phyloP scores from a whole-genome alignment of 2,888 invertebrate genomes.

The Lumbricus terrestris region DNA sequence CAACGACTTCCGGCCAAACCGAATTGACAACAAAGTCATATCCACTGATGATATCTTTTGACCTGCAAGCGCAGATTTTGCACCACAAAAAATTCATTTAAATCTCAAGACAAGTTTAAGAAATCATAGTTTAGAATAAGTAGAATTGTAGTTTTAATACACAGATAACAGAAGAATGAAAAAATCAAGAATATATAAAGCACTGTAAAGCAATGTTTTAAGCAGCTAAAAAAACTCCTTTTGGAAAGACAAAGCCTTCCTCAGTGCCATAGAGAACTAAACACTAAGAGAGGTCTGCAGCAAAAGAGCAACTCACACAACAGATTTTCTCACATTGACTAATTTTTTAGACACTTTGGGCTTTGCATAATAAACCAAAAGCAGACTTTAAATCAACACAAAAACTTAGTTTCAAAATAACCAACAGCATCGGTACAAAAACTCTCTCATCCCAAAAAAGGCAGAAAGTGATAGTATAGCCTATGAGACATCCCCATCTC shows the following conservation, averaged over 20 bases:
- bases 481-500: no score
- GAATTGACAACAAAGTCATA: slow-evolving; percentile 80
- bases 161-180: background rate
- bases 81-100: background rate
- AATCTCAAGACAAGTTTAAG: background rate
- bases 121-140: background rate
- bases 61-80: background rate
- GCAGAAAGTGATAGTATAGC: no score
- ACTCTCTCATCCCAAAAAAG: no score
- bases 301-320: background rate
- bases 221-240: background rate
- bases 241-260: background rate
- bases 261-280: background rate
- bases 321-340: background rate
- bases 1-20: slow-evolving; percentile 80
- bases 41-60: slow-evolving; percentile 62
- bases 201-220: background rate
- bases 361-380: background rate
- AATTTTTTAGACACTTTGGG: background rate
- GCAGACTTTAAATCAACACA: background rate
- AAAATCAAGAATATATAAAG: background rate
- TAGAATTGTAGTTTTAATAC: background rate
- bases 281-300: background rate
- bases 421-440: no score
- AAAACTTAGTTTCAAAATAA: background rate